Percentiles rank a stretch among this genome's conserved stretches.
Conservation (phyloP, 2,797 vertebrate genomes). For the Phoxinus dragarum region DNA sequence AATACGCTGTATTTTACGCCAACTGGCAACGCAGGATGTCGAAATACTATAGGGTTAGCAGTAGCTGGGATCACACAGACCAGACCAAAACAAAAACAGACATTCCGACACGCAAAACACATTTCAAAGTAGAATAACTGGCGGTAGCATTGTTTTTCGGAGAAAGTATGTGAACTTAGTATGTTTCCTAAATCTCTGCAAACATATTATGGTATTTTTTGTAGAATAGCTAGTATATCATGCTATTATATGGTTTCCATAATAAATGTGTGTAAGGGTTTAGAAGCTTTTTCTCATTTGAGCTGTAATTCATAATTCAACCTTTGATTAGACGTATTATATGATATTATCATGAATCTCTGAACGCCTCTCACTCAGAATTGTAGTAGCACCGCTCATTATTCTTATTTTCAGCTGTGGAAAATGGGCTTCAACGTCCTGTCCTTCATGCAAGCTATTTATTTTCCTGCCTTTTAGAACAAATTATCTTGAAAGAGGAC, state of each 20-base stretch:
- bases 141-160: no score
- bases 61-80: no score
- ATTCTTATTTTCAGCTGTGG: slow-evolving; percentile 23
- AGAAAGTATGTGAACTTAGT: no score
- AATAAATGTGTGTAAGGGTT: background rate
- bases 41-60: no score
- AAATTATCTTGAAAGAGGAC: slow-evolving; percentile 40
- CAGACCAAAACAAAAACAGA: no score
- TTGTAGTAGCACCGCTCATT: background rate
- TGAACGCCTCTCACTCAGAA: background rate
- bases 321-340: slow-evolving; percentile 9
- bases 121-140: no score
- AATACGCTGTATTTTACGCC: no score
- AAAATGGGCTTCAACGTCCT: slow-evolving; percentile 16
- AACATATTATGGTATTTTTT: no score
- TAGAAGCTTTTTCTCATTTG: background rate
- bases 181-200: no score
- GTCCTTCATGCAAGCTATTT: slow-evolving; percentile 11
- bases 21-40: no score
- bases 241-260: background rate
- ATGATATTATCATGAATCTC: slow-evolving; percentile 4
- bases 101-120: no score
- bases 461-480: slow-evolving; percentile 10
- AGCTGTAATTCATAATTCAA: background rate
- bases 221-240: background rate